These are phyloP conservation scores for Drosophila infuscata DNA, from an alignment of 2,888 invertebrate genomes.

Conservation along the genomic window DNA sequence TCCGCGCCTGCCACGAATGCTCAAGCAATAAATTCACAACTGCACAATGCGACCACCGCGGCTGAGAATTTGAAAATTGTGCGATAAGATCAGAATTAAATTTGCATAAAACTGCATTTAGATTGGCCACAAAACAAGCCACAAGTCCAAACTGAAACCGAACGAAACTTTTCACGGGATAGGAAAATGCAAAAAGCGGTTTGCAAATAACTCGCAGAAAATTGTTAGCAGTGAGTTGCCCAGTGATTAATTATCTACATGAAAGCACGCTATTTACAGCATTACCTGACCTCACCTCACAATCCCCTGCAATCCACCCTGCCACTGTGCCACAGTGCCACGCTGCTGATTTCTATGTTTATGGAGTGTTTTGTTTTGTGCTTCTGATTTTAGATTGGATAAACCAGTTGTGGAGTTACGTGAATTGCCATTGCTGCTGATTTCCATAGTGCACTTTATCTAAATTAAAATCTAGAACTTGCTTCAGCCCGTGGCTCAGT, in stretches of 20 bases:
- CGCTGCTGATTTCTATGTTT: slow-evolving; percentile 45
- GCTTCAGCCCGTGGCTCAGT: slow-evolving; percentile 14
- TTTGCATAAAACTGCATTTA: slow-evolving; percentile 74
- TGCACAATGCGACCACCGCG: slow-evolving; percentile 39
- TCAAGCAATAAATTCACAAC: slow-evolving; percentile 61
- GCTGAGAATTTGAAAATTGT: slow-evolving; percentile 61
- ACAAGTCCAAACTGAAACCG: slow-evolving; percentile 28
- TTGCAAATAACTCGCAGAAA: slow-evolving; percentile 56
- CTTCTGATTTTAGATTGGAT: slow-evolving; percentile 64
- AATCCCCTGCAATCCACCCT: not conserved
- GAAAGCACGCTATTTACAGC: slow-evolving; percentile 80
- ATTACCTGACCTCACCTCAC: slow-evolving; percentile 51
- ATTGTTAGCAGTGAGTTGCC: slow-evolving; percentile 62
- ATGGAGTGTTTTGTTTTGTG: slow-evolving; percentile 78
- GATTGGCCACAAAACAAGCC: slow-evolving; percentile 63
- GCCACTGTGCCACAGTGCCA: too few relatives aligned
- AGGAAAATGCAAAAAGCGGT: slow-evolving; percentile 28
- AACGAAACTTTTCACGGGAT: slow-evolving; percentile 45
- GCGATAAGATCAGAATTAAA: slow-evolving; percentile 74
- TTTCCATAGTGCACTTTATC: slow-evolving; percentile 76
- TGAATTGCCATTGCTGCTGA: slow-evolving; percentile 65
- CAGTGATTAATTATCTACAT: slow-evolving; percentile 80
- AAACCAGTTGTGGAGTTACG: slow-evolving; percentile 63
- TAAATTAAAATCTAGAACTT: slow-evolving; percentile 77
- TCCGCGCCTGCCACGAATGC: slow-evolving; percentile 66